These are phyloP conservation scores for Euspilapteryx auroguttella DNA, from an alignment of 2,888 invertebrate genomes.

Conservation along the genomic window DNA sequence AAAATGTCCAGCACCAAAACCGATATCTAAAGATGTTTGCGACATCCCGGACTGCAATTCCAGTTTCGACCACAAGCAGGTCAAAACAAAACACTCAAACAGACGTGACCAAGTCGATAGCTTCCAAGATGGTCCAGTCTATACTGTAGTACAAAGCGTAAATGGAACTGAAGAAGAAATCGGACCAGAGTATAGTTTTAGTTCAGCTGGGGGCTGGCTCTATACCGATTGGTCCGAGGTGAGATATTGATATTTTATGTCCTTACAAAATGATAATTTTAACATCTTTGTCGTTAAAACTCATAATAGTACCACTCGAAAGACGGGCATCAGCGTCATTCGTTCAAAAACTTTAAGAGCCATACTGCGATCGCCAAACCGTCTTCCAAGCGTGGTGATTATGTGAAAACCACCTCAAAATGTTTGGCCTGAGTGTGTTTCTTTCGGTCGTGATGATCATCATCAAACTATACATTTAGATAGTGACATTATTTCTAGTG, in stretches of 20 bases:
- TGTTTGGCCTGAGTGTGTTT: too few relatives aligned
- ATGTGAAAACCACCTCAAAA: too few relatives aligned
- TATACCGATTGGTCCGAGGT: slow-evolving; percentile 64
- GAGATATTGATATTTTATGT: slow-evolving; percentile 10
- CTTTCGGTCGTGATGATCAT: too few relatives aligned
- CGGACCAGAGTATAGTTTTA: slow-evolving; percentile 41
- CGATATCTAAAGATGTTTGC: slow-evolving; percentile 26
- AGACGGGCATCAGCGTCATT: too few relatives aligned
- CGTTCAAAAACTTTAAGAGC: too few relatives aligned
- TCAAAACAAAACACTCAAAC: not conserved
- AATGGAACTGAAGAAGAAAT: slow-evolving; percentile 31
- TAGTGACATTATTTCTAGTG: slow-evolving; percentile 64
- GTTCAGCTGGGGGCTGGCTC: slow-evolving; percentile 50
- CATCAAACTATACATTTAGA: too few relatives aligned
- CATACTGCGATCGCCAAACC: too few relatives aligned
- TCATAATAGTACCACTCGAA: too few relatives aligned
- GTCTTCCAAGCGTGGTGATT: too few relatives aligned
- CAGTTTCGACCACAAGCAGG: slow-evolving; percentile 13
- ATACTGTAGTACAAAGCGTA: slow-evolving; percentile 31
- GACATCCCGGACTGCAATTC: slow-evolving; percentile 30
- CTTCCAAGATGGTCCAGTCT: slow-evolving; percentile 40
- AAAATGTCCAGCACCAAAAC: slow-evolving; percentile 34
- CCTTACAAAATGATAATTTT: not conserved
- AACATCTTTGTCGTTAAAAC: not conserved
- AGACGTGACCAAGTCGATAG: too few relatives aligned